These are phyloP conservation scores for Pseudotriccus pelzelni DNA, from an alignment of 2,797 vertebrate genomes.

Conservation along the genomic window DNA sequence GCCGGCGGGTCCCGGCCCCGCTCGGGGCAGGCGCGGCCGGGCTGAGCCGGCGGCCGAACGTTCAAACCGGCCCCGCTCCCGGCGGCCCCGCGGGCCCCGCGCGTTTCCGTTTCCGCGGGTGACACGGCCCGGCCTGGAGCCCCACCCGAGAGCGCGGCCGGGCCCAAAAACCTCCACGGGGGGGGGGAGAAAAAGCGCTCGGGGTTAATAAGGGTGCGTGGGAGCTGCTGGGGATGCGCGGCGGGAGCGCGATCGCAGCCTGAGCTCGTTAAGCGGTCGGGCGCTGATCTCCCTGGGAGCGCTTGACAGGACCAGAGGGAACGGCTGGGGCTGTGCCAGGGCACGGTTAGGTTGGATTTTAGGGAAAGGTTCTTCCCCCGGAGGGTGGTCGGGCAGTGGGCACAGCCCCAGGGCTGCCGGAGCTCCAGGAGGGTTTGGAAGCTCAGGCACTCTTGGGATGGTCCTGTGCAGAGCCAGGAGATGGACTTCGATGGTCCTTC, in stretches of 20 bases:
- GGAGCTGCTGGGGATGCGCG: background rate
- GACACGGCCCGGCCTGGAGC: background rate
- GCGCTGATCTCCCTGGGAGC: no score
- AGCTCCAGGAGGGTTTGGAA: background rate
- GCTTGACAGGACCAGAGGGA: background rate
- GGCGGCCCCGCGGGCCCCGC: background rate
- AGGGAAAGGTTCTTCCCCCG: background rate
- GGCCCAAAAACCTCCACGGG: no score
- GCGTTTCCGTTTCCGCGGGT: background rate
- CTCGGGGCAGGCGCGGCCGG: background rate
- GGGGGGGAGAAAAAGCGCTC: no score
- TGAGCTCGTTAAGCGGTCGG: background rate
- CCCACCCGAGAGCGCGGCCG: no score
- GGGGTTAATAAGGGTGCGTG: background rate
- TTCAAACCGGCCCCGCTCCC: background rate
- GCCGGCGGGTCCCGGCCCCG: background rate
- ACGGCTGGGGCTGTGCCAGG: background rate
- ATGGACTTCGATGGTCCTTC: rapidly evolving
- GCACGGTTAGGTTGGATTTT: rapidly evolving
- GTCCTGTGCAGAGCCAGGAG: rapidly evolving
- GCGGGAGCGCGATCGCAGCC: background rate
- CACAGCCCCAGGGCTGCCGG: background rate
- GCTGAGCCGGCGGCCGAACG: background rate
- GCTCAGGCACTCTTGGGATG: background rate
- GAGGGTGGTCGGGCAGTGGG: background rate